phyloP scores from a whole-genome alignment of 2,797 vertebrate species.

The Myotis myotis region DNA sequence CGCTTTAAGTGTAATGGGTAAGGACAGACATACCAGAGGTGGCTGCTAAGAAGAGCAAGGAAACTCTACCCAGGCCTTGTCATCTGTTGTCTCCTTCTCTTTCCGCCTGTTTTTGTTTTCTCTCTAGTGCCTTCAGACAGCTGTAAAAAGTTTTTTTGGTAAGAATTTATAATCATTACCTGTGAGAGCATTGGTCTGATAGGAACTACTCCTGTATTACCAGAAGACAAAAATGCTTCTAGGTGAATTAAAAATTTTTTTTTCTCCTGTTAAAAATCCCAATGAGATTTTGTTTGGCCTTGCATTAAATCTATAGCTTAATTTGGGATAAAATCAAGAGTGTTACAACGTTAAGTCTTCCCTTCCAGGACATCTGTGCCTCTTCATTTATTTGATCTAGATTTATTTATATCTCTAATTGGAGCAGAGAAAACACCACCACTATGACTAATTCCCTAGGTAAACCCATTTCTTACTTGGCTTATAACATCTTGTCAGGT shows the following conservation, averaged over 20 bases:
- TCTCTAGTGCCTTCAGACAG: not conserved
- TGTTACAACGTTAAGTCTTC: not conserved
- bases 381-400: not conserved
- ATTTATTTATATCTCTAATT: not conserved
- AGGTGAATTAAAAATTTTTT: not conserved
- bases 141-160: not conserved
- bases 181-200: not conserved
- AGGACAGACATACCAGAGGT: not conserved
- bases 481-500: not conserved
- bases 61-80: not conserved
- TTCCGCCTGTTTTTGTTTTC: not conserved
- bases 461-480: not conserved
- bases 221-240: not conserved
- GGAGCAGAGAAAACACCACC: not conserved
- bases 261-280: not conserved
- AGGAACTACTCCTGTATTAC: not conserved
- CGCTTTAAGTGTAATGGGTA: not conserved
- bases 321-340: not conserved
- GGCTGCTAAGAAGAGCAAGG: not conserved
- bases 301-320: not conserved
- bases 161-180: not conserved
- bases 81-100: not conserved
- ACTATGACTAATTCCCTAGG: not conserved
- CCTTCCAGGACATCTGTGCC: not conserved
- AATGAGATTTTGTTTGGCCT: not conserved